Percentiles rank a stretch among this genome's conserved stretches.
Conservation (phyloP, 2,888 invertebrate species). For the Bruchidius siliquastri region DNA sequence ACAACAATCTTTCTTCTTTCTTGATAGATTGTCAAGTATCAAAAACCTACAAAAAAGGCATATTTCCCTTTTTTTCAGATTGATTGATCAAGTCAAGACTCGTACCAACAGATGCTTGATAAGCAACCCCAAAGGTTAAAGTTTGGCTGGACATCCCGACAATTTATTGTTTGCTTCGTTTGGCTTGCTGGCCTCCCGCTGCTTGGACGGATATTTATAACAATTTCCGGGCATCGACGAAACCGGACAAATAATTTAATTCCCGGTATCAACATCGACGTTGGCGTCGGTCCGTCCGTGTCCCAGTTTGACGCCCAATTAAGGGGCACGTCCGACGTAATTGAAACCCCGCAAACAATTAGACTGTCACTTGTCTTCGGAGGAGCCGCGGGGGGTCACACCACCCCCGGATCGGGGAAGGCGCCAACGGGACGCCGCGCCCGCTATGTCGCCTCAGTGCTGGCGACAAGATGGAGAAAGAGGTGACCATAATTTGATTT, state of each 20-base stretch:
- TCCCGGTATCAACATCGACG: conserved; percentile 24
- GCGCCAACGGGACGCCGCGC: not conserved
- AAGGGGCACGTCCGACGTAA: conserved; percentile 39
- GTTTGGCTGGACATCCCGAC: not conserved
- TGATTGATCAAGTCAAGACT: too few relatives aligned
- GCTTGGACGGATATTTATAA: conserved; percentile 24
- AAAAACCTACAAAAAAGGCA: too few relatives aligned
- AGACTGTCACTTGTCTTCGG: conserved; percentile 46
- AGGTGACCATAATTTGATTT: too few relatives aligned
- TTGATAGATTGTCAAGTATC: too few relatives aligned
- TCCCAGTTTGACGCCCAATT: conserved; percentile 48
- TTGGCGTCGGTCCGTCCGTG: not conserved
- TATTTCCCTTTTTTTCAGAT: too few relatives aligned
- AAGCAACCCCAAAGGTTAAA: too few relatives aligned
- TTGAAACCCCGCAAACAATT: conserved; percentile 48
- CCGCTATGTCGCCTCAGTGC: not conserved
- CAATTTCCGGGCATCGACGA: conserved; percentile 26
- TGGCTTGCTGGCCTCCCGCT: not conserved
- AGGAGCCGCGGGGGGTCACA: conserved; percentile 25
- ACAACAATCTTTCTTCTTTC: too few relatives aligned
- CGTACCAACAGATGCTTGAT: too few relatives aligned
- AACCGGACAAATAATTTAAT: conserved; percentile 47
- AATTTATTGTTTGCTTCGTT: not conserved
- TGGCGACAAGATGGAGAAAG: not conserved
- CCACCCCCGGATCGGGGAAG: not conserved